Conservation (phyloP, 2,888 invertebrate genomes). For the Tenthredo mesomela region DNA sequence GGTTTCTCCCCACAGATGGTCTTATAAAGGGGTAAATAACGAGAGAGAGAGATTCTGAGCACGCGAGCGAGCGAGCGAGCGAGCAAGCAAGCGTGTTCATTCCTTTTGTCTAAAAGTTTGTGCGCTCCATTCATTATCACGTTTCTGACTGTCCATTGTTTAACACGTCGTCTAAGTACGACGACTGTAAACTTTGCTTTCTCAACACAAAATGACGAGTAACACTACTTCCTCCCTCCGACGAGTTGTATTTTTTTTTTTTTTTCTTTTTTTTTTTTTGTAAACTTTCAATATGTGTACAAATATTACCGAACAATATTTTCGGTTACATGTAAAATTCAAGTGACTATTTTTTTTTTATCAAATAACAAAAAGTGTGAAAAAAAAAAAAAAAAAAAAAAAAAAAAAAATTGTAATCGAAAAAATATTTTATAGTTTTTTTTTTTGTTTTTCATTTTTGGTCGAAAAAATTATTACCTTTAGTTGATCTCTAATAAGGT, state of each 20-base stretch:
- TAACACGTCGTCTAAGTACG: slow-evolving; percentile 40
- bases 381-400: neutral
- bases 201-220: neutral
- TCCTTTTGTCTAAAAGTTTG: slow-evolving; percentile 44
- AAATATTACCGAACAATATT: neutral
- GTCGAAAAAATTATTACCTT: neutral
- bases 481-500: neutral
- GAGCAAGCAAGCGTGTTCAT: neutral
- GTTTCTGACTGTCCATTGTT: slow-evolving; percentile 44
- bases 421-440: no score
- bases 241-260: neutral
- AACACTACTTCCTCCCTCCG: neutral
- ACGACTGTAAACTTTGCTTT: slow-evolving; percentile 41
- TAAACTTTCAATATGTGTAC: neutral
- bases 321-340: no score
- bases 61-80: neutral
- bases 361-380: neutral
- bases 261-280: neutral
- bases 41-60: neutral
- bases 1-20: slow-evolving; percentile 21
- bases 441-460: neutral
- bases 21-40: slow-evolving; percentile 27
- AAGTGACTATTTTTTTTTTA: no score
- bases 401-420: neutral
- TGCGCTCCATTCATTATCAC: slow-evolving; percentile 39